A percentile compares a stretch with the other conserved stretches of the same genome.
Conservation (phyloP, 1,140 invertebrate species). For the Drosophila ficusphila region DNA sequence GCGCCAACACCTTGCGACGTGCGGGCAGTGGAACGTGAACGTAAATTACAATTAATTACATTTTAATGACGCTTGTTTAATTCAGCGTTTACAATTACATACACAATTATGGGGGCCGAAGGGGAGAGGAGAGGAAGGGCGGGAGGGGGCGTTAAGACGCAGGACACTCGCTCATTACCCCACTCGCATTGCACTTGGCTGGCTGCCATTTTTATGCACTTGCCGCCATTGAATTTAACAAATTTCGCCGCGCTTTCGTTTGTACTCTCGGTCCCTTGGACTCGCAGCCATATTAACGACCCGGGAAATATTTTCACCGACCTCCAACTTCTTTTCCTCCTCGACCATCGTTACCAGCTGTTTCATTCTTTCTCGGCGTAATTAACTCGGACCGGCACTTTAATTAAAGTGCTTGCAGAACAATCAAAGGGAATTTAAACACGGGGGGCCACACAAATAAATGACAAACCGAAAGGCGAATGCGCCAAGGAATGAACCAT, state of each 20-base stretch:
- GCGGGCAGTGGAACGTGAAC: conserved; percentile 59
- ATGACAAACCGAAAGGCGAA: conserved; percentile 57
- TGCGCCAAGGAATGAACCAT: conserved; percentile 43
- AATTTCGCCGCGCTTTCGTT: conserved; percentile 51
- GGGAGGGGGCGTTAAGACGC: conserved; percentile 12
- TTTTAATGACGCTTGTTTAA: conserved; percentile 84
- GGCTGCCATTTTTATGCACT: conserved; percentile 74
- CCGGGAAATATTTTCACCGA: conserved; percentile 43
- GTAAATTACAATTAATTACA: conserved; percentile 84
- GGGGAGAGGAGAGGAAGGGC: too few relatives aligned
- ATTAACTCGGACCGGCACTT: conserved; percentile 60
- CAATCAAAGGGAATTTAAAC: conserved; percentile 69
- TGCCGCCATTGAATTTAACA: conserved; percentile 70
- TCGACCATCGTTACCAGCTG: background rate
- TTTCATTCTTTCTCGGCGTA: conserved; percentile 48
- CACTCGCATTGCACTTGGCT: conserved; percentile 43
- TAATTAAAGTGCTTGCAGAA: conserved; percentile 55
- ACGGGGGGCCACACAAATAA: conserved; percentile 41
- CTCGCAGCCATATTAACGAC: conserved; percentile 60
- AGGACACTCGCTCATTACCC: conserved; percentile 65
- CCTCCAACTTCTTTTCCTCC: background rate
- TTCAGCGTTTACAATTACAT: conserved; percentile 83
- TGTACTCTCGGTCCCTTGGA: background rate
- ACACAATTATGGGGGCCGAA: conserved; percentile 75
- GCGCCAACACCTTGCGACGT: conserved; percentile 63